A percentile compares a stretch with the other conserved stretches of the same genome.
phyloP scores from a whole-genome alignment of 2,888 invertebrate species.

The Cistogaster globosa region DNA sequence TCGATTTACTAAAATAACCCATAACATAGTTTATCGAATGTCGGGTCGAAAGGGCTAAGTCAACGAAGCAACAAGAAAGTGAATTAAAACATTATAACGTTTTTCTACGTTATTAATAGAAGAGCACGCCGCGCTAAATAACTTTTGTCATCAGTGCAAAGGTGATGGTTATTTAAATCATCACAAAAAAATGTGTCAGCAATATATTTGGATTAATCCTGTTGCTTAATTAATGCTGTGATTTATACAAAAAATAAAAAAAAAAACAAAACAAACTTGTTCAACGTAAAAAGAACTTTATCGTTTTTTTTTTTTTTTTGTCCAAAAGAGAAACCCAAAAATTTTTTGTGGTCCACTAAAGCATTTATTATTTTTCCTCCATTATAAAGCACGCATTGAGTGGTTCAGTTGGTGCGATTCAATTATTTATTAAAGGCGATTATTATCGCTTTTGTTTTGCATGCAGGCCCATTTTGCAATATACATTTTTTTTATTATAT shows the following conservation, averaged over 20 bases:
- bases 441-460: conserved; percentile 71
- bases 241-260: too few relatives aligned
- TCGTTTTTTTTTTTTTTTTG: not conserved
- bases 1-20: not conserved
- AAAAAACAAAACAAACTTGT: too few relatives aligned
- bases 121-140: too few relatives aligned
- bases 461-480: conserved; percentile 10
- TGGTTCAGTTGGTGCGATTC: conserved; percentile 63
- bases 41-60: not conserved
- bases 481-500: conserved; percentile 6
- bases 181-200: too few relatives aligned
- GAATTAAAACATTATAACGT: too few relatives aligned
- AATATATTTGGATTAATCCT: too few relatives aligned
- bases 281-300: not conserved
- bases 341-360: conserved; percentile 26
- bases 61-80: too few relatives aligned
- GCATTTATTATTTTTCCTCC: not conserved
- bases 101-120: too few relatives aligned
- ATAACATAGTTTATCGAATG: not conserved
- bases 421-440: conserved; percentile 74
- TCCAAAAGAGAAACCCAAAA: too few relatives aligned
- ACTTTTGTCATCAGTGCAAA: too few relatives aligned
- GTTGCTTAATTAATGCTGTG: too few relatives aligned
- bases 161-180: too few relatives aligned
- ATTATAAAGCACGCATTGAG: not conserved